Base-by-base conservation (phyloP, 2,113 vertebrate genomes). In the Epinephelus lanceolatus region DNA sequence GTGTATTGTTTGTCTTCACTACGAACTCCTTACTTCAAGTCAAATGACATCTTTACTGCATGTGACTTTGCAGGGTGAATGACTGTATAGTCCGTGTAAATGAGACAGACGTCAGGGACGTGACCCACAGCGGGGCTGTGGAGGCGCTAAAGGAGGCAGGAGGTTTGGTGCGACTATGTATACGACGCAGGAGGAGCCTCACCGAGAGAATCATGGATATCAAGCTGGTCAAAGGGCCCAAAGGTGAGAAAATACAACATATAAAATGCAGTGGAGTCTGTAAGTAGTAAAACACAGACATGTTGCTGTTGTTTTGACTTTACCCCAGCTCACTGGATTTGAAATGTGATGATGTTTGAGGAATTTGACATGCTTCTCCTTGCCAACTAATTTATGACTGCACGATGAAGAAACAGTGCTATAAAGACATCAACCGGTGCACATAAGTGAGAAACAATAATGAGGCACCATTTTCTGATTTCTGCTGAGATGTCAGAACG, bases 201-300 rank as follows among this genome's bases (percentile, higher is more conserved):
- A 95, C 96, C 0, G 98, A 99, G 93, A 98, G 97, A 91, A 95
- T 99, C 81, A 92, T 98, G 95, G 98, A 99, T 81, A 96, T 99
- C 90, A 99, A 99, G 68, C 97, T 99, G 60, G 96, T 99, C 80
- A 99, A 99, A 95, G 98, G 98, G 27, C 98, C 98, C 70, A 99
- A 99, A 98, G 98, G 98, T 98, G 92, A 3, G 81, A 49, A 15
- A 65, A 60, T 19, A 37, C 52, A 14, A 21, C 45, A 10, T 15
- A 33, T 42, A 55, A 63, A 30, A 76, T 12, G 61, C 27, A 15
- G 4, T 2, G 1, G 51, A 51, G 45, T 17, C 9, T 65, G 21
- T 2, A 12, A 27, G 51, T 37, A 12, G 8, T 62, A 19, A 66
- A 55, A 79, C 19, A 53, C 12, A 51, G 14, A 51, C 18, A 23